Conservation (phyloP, 1,140 invertebrate species). For the Batillaria attramentaria region DNA sequence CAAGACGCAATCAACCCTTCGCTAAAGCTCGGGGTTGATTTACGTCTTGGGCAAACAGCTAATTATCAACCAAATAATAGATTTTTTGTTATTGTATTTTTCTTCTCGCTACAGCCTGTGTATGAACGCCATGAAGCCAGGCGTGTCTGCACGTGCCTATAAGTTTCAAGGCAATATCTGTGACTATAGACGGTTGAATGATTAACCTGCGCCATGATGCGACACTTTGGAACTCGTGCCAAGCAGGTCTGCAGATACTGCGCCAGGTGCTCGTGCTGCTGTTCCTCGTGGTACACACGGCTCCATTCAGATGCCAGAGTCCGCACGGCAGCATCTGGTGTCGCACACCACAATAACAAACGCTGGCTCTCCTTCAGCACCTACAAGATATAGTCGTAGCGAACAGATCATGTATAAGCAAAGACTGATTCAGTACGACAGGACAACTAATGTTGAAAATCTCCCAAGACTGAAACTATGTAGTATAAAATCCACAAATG, state of each 20-base stretch:
- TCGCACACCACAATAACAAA: constrained; percentile 50
- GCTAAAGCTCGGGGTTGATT: no score
- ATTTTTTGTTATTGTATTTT: neutral
- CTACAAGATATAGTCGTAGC: constrained; percentile 2
- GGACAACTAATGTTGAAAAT: no score
- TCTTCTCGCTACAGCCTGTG: neutral
- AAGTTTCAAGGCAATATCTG: no score
- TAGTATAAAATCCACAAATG: no score
- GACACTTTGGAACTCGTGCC: no score
- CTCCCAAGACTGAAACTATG: no score
- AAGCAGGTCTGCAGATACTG: neutral
- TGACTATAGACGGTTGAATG: no score
- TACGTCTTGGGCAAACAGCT: no score
- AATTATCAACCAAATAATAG: neutral
- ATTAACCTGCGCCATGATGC: neutral
- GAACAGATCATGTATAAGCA: neutral
- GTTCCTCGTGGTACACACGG: constrained; percentile 51
- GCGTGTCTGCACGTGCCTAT: no score
- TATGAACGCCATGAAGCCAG: no score
- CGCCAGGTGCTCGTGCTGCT: constrained; percentile 48
- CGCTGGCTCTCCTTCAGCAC: constrained; percentile 36
- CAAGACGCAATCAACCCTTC: no score
- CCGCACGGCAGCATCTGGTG: constrained; percentile 51
- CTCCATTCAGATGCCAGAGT: constrained; percentile 31
- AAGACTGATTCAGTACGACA: neutral